phyloP scores from a whole-genome alignment of 2,888 invertebrate species.

The Cantharis lateralis region DNA sequence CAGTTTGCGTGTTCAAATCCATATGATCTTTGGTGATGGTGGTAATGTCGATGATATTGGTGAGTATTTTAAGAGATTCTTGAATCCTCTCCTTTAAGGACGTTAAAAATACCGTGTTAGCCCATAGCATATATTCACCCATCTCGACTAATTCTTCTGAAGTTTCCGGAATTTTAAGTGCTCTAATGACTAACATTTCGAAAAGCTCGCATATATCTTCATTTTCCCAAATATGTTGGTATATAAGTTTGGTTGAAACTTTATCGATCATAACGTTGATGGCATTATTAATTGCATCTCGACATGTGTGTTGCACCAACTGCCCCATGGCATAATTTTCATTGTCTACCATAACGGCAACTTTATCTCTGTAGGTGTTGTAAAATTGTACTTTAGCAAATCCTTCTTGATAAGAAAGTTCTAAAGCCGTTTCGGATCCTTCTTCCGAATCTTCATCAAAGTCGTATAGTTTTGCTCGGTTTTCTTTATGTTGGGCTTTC shows the following conservation, averaged over 20 bases:
- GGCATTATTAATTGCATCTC: slow-evolving; percentile 64
- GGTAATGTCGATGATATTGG: slow-evolving; percentile 77
- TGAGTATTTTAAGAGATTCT: slow-evolving; percentile 67
- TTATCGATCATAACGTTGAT: slow-evolving; percentile 63
- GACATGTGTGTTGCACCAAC: slow-evolving; percentile 66
- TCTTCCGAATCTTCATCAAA: neutral
- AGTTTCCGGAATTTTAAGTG: slow-evolving; percentile 73
- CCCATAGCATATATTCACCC: slow-evolving; percentile 76
- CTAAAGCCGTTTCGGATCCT: slow-evolving; percentile 24
- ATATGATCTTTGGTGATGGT: slow-evolving; percentile 76
- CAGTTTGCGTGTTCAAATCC: slow-evolving; percentile 76
- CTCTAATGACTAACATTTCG: slow-evolving; percentile 69
- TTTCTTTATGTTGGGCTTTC: neutral
- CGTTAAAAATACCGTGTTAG: slow-evolving; percentile 72
- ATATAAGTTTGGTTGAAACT: slow-evolving; percentile 67
- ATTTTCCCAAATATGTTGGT: slow-evolving; percentile 69
- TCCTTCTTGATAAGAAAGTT: slow-evolving; percentile 60
- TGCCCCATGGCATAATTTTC: slow-evolving; percentile 71
- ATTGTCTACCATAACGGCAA: slow-evolving; percentile 66
- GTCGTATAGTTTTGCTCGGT: neutral
- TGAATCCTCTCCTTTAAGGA: slow-evolving; percentile 72
- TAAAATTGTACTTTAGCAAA: slow-evolving; percentile 67
- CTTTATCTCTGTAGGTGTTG: slow-evolving; percentile 63
- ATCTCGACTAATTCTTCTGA: slow-evolving; percentile 82
- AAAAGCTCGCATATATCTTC: slow-evolving; percentile 72